Percentiles rank a stretch among this genome's conserved stretches.
These are phyloP conservation scores for Pollenia labialis DNA, from an alignment of 2,888 invertebrate genomes.

Conservation along the genomic window DNA sequence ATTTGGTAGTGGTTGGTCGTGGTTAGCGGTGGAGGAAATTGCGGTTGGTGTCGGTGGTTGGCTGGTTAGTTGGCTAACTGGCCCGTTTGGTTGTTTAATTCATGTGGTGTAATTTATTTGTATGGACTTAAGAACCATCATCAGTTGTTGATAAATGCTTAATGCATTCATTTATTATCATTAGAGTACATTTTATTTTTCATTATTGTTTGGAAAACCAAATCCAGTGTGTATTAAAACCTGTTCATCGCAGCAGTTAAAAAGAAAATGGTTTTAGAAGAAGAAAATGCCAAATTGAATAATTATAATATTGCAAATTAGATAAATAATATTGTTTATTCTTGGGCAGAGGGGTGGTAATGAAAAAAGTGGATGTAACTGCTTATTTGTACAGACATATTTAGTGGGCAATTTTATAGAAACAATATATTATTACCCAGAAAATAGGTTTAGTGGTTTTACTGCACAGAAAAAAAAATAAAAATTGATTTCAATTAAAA, in stretches of 20 bases:
- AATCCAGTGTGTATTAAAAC: conserved; percentile 20
- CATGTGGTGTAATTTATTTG: conserved; percentile 81
- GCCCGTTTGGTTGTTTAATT: conserved; percentile 56
- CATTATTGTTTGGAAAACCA: conserved; percentile 62
- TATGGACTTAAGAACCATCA: conserved; percentile 81
- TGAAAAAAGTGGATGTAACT: conserved; percentile 14
- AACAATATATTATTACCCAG: background rate
- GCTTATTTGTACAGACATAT: conserved; percentile 31
- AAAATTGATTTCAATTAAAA: too few species aligned
- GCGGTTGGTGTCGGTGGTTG: background rate
- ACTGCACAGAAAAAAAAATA: too few species aligned
- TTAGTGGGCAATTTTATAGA: background rate
- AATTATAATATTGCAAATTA: conserved; percentile 55
- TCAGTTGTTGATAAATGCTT: conserved; percentile 82
- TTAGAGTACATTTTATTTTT: conserved; percentile 55
- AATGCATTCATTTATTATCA: conserved; percentile 81
- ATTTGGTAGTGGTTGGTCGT: background rate
- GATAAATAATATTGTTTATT: conserved; percentile 36
- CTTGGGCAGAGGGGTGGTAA: conserved; percentile 1
- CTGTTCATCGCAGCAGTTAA: conserved; percentile 36
- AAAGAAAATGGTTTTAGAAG: background rate
- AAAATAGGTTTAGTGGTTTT: background rate
- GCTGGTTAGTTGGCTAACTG: background rate
- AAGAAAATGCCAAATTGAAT: conserved; percentile 36
- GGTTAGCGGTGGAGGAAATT: background rate